Base-by-base conservation (phyloP, 64 coral and sea anemone genomes). In the Acropora yongei region DNA sequence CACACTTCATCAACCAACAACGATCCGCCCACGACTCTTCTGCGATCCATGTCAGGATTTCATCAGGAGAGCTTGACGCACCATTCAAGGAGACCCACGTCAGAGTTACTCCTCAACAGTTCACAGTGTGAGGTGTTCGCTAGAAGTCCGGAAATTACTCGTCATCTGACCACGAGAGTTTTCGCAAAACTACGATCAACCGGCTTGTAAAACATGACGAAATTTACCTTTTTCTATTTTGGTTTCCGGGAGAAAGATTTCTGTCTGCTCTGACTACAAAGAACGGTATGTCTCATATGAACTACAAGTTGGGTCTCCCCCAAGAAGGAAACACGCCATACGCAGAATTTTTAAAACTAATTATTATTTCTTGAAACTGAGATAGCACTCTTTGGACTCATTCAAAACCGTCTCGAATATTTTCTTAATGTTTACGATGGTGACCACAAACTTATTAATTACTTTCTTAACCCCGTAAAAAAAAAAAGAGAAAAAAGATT, bases 111-210 rank as follows among this genome's bases (percentile, higher is more conserved):
- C 44, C 8, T 71, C 66, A 58, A 5, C 8, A 60, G 53, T 68
- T 71, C 12, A 49, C 46, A 6, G 44, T 19, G 17, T 83, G 41
- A 72, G 14, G 75, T 78, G 43, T 72, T 72, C 66, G 42, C 63
- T 65, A 85, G 68, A 44, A 71, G 10, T 85, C 82, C 82, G 82
- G 45, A 85, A 85, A 85, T 19, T 71, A 3, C 65, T 67, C 82
- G 68, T 19, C 16, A 71, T 7, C 6, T 85, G 68, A 85, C 65
- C 63, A 85, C 82, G 63, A 83, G 63, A 83, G 80, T 83, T 30
- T 67, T 67, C 9, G 12, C 46, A 14, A 44, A 85, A 19, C 17
- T 85, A n/a, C 14, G 45, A 16, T 84, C 66, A 84, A 66, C 7
- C 41, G 66, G 16, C 41, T 76, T 4, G 4, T 76, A 13, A 9